These are phyloP conservation scores for Hemiprocne comata DNA, from an alignment of 2,113 vertebrate genomes.

Conservation along the genomic window DNA sequence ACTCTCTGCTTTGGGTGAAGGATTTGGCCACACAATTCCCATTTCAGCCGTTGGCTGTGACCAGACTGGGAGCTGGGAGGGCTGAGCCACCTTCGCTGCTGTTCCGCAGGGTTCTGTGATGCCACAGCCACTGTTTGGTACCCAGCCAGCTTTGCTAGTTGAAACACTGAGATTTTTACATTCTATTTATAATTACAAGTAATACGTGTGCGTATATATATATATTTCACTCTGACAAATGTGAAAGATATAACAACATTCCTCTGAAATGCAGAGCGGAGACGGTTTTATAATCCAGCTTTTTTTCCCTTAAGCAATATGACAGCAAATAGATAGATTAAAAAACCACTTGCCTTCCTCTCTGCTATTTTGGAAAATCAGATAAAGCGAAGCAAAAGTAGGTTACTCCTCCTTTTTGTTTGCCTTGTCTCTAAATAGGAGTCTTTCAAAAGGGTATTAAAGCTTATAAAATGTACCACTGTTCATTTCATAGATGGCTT, in stretches of 20 bases:
- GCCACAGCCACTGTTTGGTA: background rate
- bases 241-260: background rate
- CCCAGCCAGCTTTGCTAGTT: background rate
- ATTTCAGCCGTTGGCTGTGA: background rate
- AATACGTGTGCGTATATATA: background rate
- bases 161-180: background rate
- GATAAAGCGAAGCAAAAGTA: constrained; percentile 24
- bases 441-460: background rate
- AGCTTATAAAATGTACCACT: constrained; percentile 29
- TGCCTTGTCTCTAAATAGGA: constrained; percentile 6
- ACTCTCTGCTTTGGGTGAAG: background rate
- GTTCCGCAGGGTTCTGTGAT: background rate
- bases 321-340: background rate
- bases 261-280: background rate
- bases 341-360: background rate
- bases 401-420: constrained; percentile 26
- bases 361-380: background rate
- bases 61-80: background rate
- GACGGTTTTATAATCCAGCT: background rate
- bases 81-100: background rate
- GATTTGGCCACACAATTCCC: background rate
- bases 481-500: background rate
- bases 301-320: background rate
- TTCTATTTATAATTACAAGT: background rate
- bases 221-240: background rate